These are phyloP conservation scores for Drosophila quadrilineata DNA, from an alignment of 1,140 invertebrate genomes.

Conservation along the genomic window DNA sequence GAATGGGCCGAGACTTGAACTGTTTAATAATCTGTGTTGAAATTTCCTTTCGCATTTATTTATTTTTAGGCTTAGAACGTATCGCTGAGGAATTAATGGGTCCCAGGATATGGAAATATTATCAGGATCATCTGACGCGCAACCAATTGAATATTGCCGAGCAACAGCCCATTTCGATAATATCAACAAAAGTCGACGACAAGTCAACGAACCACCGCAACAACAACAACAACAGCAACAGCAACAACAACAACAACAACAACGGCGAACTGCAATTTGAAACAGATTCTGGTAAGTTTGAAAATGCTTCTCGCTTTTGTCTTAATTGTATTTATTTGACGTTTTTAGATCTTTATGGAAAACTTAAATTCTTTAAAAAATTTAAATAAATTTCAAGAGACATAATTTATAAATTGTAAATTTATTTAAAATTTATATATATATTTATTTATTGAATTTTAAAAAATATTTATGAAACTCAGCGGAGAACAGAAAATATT, in stretches of 20 bases:
- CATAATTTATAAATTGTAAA: background rate
- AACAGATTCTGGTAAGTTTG: constrained; percentile 56
- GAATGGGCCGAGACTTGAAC: too few species aligned
- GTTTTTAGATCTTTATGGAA: too few species aligned
- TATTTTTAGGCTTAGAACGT: constrained; percentile 92
- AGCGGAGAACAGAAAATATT: too few species aligned
- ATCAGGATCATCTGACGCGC: constrained; percentile 88
- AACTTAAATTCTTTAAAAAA: too few species aligned
- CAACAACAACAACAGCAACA: constrained; percentile 26
- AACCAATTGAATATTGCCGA: constrained; percentile 74
- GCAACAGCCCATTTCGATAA: constrained; percentile 69
- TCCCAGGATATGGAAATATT: constrained; percentile 95
- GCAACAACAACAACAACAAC: constrained; percentile 21
- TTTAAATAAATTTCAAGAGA: background rate
- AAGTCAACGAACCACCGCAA: constrained; percentile 60
- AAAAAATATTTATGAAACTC: too few species aligned
- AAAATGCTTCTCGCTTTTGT: too few species aligned
- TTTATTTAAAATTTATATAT: background rate
- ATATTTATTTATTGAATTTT: too few species aligned
- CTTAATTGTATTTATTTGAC: too few species aligned
- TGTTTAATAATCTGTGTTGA: too few species aligned
- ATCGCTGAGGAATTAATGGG: constrained; percentile 97
- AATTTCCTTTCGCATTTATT: background rate
- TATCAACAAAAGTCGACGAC: constrained; percentile 35
- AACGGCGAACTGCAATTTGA: constrained; percentile 40